Percentiles rank a stretch among this genome's conserved stretches.
Conservation (phyloP, 2,888 invertebrate genomes). For the Heliconius erato region DNA sequence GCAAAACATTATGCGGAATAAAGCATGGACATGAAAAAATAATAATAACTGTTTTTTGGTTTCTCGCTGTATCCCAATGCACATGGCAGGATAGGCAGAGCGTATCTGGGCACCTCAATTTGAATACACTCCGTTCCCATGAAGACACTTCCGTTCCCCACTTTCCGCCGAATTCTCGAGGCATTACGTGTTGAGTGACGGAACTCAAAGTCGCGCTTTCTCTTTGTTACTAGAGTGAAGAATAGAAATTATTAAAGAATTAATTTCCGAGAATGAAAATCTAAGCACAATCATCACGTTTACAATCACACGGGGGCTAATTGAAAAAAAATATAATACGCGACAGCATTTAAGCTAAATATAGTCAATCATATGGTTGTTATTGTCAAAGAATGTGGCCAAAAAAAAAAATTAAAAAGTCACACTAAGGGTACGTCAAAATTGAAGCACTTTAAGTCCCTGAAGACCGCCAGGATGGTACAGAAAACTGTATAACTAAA, state of each 20-base stretch:
- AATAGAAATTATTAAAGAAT: no score
- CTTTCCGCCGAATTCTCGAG: no score
- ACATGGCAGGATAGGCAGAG: no score
- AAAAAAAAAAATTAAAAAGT: slow-evolving; percentile 5
- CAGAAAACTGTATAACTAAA: slow-evolving; percentile 49
- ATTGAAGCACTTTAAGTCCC: slow-evolving; percentile 48
- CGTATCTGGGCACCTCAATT: no score
- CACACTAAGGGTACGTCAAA: slow-evolving; percentile 45
- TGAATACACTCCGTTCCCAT: background rate
- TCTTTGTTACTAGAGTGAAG: no score
- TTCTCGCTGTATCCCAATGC: no score
- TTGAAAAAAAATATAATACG: background rate
- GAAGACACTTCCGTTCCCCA: no score
- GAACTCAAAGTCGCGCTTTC: no score
- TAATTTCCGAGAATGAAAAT: background rate
- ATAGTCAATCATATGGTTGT: background rate
- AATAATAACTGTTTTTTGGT: no score
- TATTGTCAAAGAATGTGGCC: background rate
- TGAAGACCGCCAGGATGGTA: slow-evolving; percentile 50
- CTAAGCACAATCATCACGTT: background rate
- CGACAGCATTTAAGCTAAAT: background rate
- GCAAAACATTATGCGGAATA: no score
- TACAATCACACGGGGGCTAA: no score
- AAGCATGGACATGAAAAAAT: no score
- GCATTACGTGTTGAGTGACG: background rate